These are phyloP conservation scores for Diadema setosum DNA, from an alignment of 35 echinoderm and acorn worm genomes.

Conservation along the genomic window DNA sequence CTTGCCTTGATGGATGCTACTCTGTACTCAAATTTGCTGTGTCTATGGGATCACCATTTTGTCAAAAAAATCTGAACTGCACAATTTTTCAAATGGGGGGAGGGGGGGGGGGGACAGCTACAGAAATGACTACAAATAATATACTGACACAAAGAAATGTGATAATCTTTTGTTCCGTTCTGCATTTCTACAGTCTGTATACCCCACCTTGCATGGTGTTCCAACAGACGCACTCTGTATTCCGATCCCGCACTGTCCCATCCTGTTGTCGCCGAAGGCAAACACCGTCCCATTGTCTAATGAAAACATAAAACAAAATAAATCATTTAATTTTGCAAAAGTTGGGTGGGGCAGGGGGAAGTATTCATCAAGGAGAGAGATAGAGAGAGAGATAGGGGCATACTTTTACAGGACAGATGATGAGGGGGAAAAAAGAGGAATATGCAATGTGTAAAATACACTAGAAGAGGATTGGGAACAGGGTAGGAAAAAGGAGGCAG, in stretches of 20 bases:
- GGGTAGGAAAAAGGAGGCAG: background rate
- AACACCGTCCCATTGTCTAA: conserved; percentile 91
- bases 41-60: no score
- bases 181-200: background rate
- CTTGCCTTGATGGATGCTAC: no score
- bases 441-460: background rate
- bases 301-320: no score
- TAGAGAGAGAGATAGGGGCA: background rate
- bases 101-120: no score
- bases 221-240: conserved; percentile 79
- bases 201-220: conserved; percentile 64
- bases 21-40: no score
- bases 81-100: no score
- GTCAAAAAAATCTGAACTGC: no score
- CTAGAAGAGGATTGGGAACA: background rate
- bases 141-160: no score
- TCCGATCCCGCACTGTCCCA: conserved; percentile 88
- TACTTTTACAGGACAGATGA: background rate
- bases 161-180: background rate
- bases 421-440: background rate
- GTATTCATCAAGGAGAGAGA: background rate
- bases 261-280: conserved; percentile 89
- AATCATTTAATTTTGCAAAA: no score
- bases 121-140: no score
- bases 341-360: no score